Conservation (phyloP, 2,797 vertebrate genomes). For the Chelon labrosus region DNA sequence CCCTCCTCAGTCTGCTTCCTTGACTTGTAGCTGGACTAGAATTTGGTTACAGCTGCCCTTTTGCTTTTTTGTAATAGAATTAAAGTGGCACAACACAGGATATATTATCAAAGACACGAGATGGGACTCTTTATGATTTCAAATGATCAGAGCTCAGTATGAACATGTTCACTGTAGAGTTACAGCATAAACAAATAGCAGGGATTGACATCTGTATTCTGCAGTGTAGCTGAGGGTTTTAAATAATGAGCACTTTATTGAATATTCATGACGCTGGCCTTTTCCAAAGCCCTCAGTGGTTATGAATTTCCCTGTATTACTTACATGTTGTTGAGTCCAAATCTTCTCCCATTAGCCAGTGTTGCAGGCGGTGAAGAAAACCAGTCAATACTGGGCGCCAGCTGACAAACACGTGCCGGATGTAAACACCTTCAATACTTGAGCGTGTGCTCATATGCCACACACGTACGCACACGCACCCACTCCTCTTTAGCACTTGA, state of each 20-base stretch:
- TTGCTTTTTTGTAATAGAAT: conserved; percentile 12
- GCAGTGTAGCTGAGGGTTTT: conserved; percentile 59
- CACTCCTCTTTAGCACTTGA: conserved; percentile 65
- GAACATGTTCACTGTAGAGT: conserved; percentile 7
- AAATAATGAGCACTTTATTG: conserved; percentile 69
- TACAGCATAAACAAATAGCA: conserved; percentile 47
- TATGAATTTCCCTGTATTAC: conserved; percentile 54
- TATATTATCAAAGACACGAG: conserved; percentile 22
- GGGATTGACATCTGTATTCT: conserved; percentile 67
- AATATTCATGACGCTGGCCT: conserved; percentile 81
- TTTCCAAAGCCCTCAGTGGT: conserved; percentile 66
- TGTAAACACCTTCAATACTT: conserved; percentile 23
- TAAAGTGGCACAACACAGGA: not conserved
- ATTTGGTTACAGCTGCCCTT: conserved; percentile 10
- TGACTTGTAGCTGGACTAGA: conserved; percentile 16
- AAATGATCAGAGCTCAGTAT: conserved; percentile 27
- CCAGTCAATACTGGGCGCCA: conserved; percentile 63
- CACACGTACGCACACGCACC: conserved; percentile 27
- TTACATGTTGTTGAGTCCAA: conserved; percentile 65
- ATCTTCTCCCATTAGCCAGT: conserved; percentile 48
- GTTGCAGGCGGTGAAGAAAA: conserved; percentile 43
- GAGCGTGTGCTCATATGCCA: conserved; percentile 8
- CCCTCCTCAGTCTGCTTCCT: conserved; percentile 36
- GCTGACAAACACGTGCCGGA: conserved; percentile 37
- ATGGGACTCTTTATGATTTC: conserved; percentile 19